Evolutionary conservation across 2,888 invertebrate genomes (phyloP), one percentile per base, ranked within the genome.

Genomic region (Lithophane socia): DNA sequence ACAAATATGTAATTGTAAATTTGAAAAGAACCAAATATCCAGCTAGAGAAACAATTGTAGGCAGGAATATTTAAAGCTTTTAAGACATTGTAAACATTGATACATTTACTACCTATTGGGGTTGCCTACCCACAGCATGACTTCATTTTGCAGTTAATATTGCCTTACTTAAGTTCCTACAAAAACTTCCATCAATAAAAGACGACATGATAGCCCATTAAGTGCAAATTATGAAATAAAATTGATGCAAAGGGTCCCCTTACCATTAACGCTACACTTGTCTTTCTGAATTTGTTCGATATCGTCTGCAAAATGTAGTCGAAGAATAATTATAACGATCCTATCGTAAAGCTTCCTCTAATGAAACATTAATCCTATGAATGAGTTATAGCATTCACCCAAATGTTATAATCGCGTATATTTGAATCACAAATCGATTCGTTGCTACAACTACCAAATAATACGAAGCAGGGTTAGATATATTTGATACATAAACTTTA

Each of bases 351-450:
- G 60, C 5, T 67, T 66, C 12, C 5, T 77, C 67, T 74, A 83
- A 52, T 78, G 13, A 54, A 83, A 65, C 64, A 78, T 69, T 68
- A 79, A 60, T 67, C 69, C 13, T 86, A 68, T 24, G 7, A 73
- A 76, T 49, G 49, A 52, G 54, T 72, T 72, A 71, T 67, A 64
- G 56, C 60, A 68, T 63, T 56, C 24, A 44, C 66, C 42, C 37
- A 68, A 60, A 60, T 68, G 67, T 42, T 44, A 80, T 71, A 67
- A 80, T 77, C 54, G 75, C 69, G 65, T 68, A 74, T 61, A 75
- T 75, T 80, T 86, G 79, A 89, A 89, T 91, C 90, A 89, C 90
- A 91, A 87, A 83, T 78, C 75, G 86, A 88, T 89, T 90, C 86
- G 78, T 87, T 88, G 85, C 90, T 89, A 88, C 73, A 77, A 13